Evolutionary conservation across 2,797 vertebrate species (phyloP).

Genomic region (Pygocentrus nattereri): DNA sequence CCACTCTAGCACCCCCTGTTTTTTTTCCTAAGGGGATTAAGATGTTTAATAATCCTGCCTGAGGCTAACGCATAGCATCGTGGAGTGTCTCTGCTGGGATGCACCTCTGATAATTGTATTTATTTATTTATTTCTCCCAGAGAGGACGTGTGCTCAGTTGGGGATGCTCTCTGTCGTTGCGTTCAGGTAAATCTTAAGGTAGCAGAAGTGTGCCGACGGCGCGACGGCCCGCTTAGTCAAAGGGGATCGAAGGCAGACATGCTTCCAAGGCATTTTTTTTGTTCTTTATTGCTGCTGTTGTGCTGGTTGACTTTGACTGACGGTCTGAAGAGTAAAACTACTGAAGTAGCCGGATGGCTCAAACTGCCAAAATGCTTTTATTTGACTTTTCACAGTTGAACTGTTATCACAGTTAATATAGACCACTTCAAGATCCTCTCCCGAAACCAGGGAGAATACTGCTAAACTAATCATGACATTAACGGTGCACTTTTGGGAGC

Average conservation of each 20-base stretch:
- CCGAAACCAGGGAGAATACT: conserved; percentile 35
- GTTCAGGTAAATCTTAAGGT: conserved; percentile 55
- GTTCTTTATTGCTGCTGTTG: conserved; percentile 64
- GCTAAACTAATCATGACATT: conserved; percentile 44
- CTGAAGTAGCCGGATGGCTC: conserved; percentile 53
- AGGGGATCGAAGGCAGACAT: conserved; percentile 78
- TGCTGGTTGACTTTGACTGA: conserved; percentile 51
- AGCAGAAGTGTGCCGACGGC: conserved; percentile 56
- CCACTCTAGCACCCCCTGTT: conserved; percentile 57
- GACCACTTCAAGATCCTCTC: conserved; percentile 31
- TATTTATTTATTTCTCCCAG: conserved; percentile 84
- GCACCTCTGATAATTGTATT: conserved; percentile 85
- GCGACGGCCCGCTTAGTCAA: conserved; percentile 57
- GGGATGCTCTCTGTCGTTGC: conserved; percentile 66
- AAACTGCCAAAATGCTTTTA: conserved; percentile 45
- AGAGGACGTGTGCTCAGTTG: conserved; percentile 65
- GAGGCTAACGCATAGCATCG: conserved; percentile 29
- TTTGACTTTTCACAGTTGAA: conserved; percentile 39
- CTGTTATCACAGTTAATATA: conserved; percentile 33
- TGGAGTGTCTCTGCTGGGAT: conserved; percentile 68
- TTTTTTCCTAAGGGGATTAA: conserved; percentile 57
- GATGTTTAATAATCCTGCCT: conserved; percentile 51
- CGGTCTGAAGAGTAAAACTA: conserved; percentile 63
- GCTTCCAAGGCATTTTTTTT: conserved; percentile 78
- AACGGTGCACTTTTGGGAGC: conserved; percentile 59